Base-by-base conservation (phyloP, 2,888 invertebrate species). In the Pteria penguin region DNA sequence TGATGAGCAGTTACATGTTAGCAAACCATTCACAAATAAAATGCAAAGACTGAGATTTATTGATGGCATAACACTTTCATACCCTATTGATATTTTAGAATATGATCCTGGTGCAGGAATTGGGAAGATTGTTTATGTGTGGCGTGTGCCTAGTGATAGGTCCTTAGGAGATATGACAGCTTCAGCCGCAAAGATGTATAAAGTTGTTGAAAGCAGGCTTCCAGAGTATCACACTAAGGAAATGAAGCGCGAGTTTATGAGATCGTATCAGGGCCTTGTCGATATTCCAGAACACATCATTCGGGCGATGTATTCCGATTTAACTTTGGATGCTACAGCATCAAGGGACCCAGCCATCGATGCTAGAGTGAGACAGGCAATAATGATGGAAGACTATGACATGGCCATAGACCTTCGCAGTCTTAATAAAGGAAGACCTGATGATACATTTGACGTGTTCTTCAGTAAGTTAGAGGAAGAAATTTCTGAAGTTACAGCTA, bases 351-450 rank as follows among this genome's bases (percentile, higher is more conserved):
- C 75, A n/a, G 29, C 32, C 5, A 33, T 80, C 0, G 72, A 72
- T 26, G 31, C 26, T 0, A 24, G 77, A 33, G 11, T 75, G 1
- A 52, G 27, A 4, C 5, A 66, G 32, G 70, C 77, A 26, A 22
- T 78, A 24, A 8, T 71, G 4, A 45, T 36, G 18, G 61, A 68
- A 26, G 81, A 81, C 29, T 55, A 68, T 26, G 79, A 81, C 24
- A n/a, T 79, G 4, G 71, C 67, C 11, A 52, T 72, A 11, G 78
- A 81, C 57, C 22, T 81, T 29, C 36, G 79, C 14, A 61, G 68
- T 45, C 27, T 75, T 52, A 81, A 81, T 52, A 74, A 26, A 33
- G 81, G 81, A 2, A 72, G 79, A 29, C 79, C 78, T 1, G 65
- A 72, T 58, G 76, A 79, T 8, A 79, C 77, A 0, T 81, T 81